Evolutionary conservation across 2,888 invertebrate species (phyloP), one percentile per base, ranked within the genome.

Genomic region (Leucozona laternaria): DNA sequence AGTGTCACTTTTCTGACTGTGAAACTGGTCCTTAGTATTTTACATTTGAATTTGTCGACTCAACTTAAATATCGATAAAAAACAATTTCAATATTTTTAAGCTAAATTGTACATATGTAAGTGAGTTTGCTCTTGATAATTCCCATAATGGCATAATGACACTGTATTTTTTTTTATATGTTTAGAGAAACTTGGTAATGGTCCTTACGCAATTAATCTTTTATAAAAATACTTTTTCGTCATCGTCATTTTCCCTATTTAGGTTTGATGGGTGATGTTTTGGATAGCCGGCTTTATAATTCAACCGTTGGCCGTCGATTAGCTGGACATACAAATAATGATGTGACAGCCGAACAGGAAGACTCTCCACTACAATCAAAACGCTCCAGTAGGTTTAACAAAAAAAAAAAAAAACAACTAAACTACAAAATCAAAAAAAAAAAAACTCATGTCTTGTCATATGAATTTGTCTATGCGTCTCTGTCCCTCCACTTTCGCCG

Each of bases 311-410:
- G 93, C 89, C 93, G 91, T 93, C 93, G 93, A 92, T 91, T 93
- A 92, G 90, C 93, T 92, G 90, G 89, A 88, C 71, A 88, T 88
- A 79, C 89, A 58, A 88, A 92, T 72, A 88, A 79, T 68, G 89
- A 88, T 34, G 70, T 79, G 58, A 83, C 81, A 72, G 88, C 88
- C 60, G 88, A 86, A 55, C 76, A 96, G 91, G 97, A 97, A 94
- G 95, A 96, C 93, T 96, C 96, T 92, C 97, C 97, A 91, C 95
- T 97, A 90, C 96, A 96, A 93, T 95, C 95, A 90, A 96, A 96
- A 93, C 94, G 96, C 94, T 96, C 96, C 93, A 96, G 97, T 97
- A 96, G 93, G 97, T 96, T 94, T 85, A 66, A 77, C 66, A 88
- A 85, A 73, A 45, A 71, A 77, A 82, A 73, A 68, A 68, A 53